These are phyloP conservation scores for Manis crassicaudata DNA, from an alignment of 2,797 vertebrate genomes.

Conservation along the genomic window DNA sequence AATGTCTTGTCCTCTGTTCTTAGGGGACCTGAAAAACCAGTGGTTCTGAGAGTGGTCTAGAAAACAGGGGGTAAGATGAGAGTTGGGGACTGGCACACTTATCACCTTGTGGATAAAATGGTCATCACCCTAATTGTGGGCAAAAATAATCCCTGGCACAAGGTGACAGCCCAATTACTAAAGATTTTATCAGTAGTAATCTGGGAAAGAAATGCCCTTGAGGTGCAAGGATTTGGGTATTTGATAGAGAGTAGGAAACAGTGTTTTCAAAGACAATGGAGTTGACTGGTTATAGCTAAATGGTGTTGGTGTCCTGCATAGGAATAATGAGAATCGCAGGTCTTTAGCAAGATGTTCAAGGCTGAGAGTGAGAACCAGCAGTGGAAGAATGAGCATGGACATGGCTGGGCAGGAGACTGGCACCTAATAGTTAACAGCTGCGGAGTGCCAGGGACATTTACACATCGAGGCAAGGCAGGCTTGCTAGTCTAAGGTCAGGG, in stretches of 20 bases:
- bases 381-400: not conserved
- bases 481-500: not conserved
- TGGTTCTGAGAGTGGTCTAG: not conserved
- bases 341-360: not conserved
- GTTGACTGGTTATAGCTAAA: not conserved
- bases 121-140: too few relatives aligned
- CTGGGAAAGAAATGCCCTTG: not conserved
- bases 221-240: not conserved
- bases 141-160: not conserved
- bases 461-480: not conserved
- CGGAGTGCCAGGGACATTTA: not conserved
- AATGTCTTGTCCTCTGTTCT: not conserved
- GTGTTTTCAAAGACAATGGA: not conserved
- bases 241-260: not conserved
- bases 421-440: not conserved
- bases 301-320: not conserved
- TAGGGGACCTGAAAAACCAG: not conserved
- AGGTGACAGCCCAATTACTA: not conserved
- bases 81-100: not conserved
- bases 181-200: not conserved
- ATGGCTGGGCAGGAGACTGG: not conserved
- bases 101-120: not conserved
- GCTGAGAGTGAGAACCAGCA: not conserved
- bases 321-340: not conserved
- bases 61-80: not conserved